phyloP scores from a whole-genome alignment of 2,888 invertebrate species.

The Lithophane socia region DNA sequence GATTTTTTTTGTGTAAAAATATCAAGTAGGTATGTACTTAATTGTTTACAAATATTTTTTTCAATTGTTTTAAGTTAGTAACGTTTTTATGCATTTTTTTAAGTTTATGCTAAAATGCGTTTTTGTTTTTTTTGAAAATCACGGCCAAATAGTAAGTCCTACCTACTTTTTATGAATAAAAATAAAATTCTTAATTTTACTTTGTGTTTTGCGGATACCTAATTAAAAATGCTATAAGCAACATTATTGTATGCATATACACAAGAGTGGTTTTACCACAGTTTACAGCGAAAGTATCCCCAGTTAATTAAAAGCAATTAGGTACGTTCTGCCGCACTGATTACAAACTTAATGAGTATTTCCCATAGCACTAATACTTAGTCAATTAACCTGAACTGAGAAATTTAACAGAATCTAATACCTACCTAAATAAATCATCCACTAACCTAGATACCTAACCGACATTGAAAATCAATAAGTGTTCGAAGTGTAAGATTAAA shows the following conservation, averaged over 20 bases:
- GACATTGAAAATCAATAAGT: not conserved
- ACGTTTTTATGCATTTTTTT: not conserved
- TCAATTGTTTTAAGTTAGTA: not conserved
- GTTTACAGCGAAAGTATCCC: conserved; percentile 2
- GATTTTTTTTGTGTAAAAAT: not conserved
- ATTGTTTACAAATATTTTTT: not conserved
- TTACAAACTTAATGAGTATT: conserved; percentile 26
- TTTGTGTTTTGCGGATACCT: not conserved
- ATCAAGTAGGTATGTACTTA: too few relatives aligned
- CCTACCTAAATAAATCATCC: not conserved
- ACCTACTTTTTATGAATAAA: not conserved
- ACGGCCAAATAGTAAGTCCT: not conserved
- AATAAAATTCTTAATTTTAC: not conserved
- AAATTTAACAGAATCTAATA: conserved; percentile 7
- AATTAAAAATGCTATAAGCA: not conserved
- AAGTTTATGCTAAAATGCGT: not conserved
- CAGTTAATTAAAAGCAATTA: conserved; percentile 24
- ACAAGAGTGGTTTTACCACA: not conserved
- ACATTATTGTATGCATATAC: not conserved
- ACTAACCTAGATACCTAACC: not conserved
- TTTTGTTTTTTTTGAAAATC: not conserved
- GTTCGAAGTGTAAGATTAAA: not conserved
- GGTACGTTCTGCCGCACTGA: conserved; percentile 23
- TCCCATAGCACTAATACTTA: not conserved
- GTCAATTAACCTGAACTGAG: conserved; percentile 15